Evolutionary conservation across 2,888 invertebrate genomes (phyloP).

Genomic region (Alsophila aescularia): DNA sequence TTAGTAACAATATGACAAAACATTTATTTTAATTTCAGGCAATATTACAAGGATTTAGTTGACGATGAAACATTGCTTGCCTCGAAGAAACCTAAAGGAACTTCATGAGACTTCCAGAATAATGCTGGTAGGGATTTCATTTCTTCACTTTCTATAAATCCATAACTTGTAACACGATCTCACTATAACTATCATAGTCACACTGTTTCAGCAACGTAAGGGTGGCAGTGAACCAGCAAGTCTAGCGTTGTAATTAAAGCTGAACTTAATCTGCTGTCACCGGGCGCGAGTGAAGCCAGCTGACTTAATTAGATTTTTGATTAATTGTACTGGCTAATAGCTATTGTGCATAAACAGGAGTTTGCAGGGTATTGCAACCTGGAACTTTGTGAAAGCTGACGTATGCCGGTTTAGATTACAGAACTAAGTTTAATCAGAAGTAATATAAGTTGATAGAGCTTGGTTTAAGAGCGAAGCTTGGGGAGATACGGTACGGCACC

Average conservation of each 20-base stretch:
- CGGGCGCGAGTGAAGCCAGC: conserved; percentile 53
- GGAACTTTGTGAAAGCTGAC: background rate
- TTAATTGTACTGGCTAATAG: conserved; percentile 55
- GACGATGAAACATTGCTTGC: too few relatives aligned
- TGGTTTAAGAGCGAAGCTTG: conserved; percentile 1
- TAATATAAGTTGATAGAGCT: background rate
- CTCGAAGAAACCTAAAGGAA: too few relatives aligned
- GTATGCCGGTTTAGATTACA: background rate
- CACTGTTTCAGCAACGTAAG: conserved; percentile 14
- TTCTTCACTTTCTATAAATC: too few relatives aligned
- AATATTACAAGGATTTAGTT: too few relatives aligned
- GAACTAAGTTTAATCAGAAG: background rate
- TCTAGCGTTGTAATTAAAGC: conserved; percentile 71
- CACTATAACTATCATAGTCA: conserved; percentile 9
- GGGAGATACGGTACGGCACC: background rate
- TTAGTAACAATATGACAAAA: too few relatives aligned
- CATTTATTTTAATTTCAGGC: too few relatives aligned
- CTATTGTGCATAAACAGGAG: conserved; percentile 35
- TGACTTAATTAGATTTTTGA: conserved; percentile 73
- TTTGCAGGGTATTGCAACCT: conserved; percentile 5
- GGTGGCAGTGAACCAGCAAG: conserved; percentile 50
- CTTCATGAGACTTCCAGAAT: too few relatives aligned
- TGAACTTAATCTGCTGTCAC: conserved; percentile 77
- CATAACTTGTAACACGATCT: background rate
- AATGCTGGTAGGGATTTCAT: too few relatives aligned